Conservation (phyloP, 35 echinoderm and acorn worm genomes). For the Amphiura filiformis region DNA sequence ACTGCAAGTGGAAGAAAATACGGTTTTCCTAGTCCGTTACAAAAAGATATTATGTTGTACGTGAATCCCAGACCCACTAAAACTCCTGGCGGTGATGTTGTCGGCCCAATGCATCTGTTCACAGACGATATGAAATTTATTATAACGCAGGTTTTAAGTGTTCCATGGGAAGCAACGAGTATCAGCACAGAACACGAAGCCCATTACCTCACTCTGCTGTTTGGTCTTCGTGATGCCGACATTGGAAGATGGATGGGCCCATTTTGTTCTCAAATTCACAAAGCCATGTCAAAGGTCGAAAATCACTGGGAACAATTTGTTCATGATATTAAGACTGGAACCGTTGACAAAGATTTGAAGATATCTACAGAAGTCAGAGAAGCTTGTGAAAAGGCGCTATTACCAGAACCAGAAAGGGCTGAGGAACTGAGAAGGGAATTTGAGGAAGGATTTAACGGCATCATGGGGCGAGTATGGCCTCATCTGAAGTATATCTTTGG, state of each 20-base stretch:
- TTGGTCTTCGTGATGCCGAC: constrained; percentile 53
- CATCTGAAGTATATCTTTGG: constrained; percentile 29
- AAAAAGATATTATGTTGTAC: constrained; percentile 20
- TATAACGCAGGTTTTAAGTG: neutral
- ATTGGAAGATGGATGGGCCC: neutral
- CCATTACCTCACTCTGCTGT: constrained; percentile 59
- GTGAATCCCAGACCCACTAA: constrained; percentile 12
- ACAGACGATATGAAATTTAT: neutral
- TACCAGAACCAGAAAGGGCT: constrained; percentile 46
- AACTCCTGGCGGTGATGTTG: constrained; percentile 17
- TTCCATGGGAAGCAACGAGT: constrained; percentile 26
- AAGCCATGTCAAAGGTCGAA: constrained; percentile 42
- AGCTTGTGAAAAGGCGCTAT: neutral
- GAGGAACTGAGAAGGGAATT: constrained; percentile 53
- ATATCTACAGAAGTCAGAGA: constrained; percentile 40
- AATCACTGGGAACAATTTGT: constrained; percentile 57
- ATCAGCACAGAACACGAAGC: constrained; percentile 55
- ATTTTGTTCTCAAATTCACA: constrained; percentile 27
- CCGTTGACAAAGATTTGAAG: constrained; percentile 34
- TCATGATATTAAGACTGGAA: constrained; percentile 51
- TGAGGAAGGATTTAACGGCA: constrained; percentile 68
- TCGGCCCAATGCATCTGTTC: constrained; percentile 8
- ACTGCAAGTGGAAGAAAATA: neutral
- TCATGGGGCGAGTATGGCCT: constrained; percentile 72
- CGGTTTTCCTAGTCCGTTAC: constrained; percentile 19